Percentiles rank a stretch among this genome's conserved stretches.
phyloP scores from a whole-genome alignment of 1,140 invertebrate genomes.

The Hermetia illucens region DNA sequence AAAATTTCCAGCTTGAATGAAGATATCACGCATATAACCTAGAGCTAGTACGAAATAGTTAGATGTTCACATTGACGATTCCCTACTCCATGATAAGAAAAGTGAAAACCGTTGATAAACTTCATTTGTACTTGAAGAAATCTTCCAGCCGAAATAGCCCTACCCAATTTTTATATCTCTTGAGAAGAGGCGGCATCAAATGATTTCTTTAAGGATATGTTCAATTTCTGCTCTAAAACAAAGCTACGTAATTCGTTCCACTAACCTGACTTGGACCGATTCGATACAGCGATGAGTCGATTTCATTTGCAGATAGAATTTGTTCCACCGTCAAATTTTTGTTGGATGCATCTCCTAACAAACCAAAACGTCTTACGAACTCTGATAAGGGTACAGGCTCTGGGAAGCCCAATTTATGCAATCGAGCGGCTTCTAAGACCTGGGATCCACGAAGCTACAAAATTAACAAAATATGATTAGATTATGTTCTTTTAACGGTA shows the following conservation, averaged over 20 bases:
- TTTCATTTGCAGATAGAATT: conserved; percentile 70
- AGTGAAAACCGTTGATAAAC: no score
- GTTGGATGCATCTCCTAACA: conserved; percentile 33
- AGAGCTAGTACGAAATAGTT: no score
- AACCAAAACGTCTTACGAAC: conserved; percentile 51
- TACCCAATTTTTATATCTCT: no score
- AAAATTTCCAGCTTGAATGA: no score
- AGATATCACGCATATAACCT: no score
- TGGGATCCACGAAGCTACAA: conserved; percentile 68
- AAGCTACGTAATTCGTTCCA: conserved; percentile 8
- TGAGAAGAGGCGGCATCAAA: no score
- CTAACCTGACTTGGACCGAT: conserved; percentile 84
- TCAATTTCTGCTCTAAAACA: no score
- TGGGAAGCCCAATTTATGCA: conserved; percentile 88
- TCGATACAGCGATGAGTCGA: conserved; percentile 74
- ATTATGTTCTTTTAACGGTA: conserved; percentile 5
- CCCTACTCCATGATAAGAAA: no score
- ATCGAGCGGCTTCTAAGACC: conserved; percentile 72
- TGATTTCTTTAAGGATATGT: no score
- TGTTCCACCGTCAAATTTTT: conserved; percentile 57
- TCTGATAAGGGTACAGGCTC: conserved; percentile 76
- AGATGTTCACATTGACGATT: no score
- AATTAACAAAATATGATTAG: conserved; percentile 3
- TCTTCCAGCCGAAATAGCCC: no score
- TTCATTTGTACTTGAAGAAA: no score